These are phyloP conservation scores for Chlorospingus flavigularis DNA, from an alignment of 2,797 vertebrate species.

Conservation along the genomic window DNA sequence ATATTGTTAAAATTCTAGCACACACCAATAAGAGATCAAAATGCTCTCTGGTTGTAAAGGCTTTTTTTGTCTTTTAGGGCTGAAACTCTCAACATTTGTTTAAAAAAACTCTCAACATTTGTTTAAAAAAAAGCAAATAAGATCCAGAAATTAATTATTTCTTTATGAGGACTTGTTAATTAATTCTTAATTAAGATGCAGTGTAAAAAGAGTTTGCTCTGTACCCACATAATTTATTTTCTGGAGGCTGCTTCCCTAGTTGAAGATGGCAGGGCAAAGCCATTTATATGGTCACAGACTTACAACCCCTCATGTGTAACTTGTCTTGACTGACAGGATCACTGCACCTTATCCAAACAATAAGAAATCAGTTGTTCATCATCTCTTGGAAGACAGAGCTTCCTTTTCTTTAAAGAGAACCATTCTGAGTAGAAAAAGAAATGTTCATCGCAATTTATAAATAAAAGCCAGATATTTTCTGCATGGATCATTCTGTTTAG, in stretches of 20 bases:
- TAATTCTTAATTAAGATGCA: slow-evolving; percentile 21
- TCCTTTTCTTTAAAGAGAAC: slow-evolving; percentile 13
- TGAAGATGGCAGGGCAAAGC: background rate
- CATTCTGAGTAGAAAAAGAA: background rate
- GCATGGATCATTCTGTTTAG: slow-evolving; percentile 30
- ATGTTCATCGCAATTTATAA: background rate
- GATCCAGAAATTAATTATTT: background rate
- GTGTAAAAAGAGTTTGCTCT: slow-evolving; percentile 1
- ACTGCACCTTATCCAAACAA: background rate
- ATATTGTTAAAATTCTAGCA: background rate
- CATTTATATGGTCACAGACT: background rate
- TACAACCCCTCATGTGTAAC: background rate
- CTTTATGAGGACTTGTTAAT: slow-evolving; percentile 20
- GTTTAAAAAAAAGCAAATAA: background rate
- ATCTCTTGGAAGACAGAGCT: background rate
- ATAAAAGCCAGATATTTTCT: slow-evolving; percentile 33
- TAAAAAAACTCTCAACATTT: background rate
- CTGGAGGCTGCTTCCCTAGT: background rate
- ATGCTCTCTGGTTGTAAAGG: background rate
- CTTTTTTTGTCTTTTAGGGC: background rate
- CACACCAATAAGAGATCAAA: background rate
- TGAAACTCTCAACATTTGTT: background rate
- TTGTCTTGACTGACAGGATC: background rate
- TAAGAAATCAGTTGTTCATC: slow-evolving; percentile 10
- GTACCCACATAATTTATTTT: background rate